phyloP scores from a whole-genome alignment of 2,797 vertebrate genomes.

The Sebastes diaconus region DNA sequence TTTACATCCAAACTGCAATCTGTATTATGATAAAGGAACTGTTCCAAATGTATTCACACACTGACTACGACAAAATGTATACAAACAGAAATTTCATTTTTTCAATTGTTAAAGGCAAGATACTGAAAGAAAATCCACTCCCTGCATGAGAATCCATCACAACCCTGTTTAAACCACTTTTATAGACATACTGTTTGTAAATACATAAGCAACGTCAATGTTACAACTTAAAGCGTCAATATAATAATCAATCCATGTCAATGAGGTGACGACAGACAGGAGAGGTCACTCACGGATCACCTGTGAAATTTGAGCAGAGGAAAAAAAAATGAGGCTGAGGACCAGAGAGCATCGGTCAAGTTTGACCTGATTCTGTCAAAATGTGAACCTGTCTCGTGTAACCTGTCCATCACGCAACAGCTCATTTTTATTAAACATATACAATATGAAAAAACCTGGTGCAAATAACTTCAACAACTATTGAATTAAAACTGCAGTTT shows the following conservation, averaged over 20 bases:
- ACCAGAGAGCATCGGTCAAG: background rate
- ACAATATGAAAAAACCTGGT: background rate
- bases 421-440: background rate
- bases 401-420: background rate
- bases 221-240: conserved; percentile 33
- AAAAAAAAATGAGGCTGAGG: background rate
- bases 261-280: background rate
- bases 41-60: conserved; percentile 1
- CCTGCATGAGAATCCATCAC: conserved; percentile 19
- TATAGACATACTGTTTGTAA: conserved; percentile 30
- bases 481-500: background rate
- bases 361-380: conserved; percentile 30
- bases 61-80: background rate
- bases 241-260: conserved; percentile 16
- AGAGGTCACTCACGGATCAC: conserved; percentile 58
- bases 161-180: conserved; percentile 58
- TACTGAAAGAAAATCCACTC: conserved; percentile 9
- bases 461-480: background rate
- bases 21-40: conserved; percentile 10
- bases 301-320: conserved; percentile 61
- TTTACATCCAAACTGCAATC: conserved; percentile 57
- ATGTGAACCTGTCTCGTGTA: background rate
- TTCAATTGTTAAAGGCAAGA: background rate
- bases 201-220: conserved; percentile 22
- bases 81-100: background rate